phyloP scores from a whole-genome alignment of 2,113 vertebrate species.

The Thamnaconus septentrionalis region DNA sequence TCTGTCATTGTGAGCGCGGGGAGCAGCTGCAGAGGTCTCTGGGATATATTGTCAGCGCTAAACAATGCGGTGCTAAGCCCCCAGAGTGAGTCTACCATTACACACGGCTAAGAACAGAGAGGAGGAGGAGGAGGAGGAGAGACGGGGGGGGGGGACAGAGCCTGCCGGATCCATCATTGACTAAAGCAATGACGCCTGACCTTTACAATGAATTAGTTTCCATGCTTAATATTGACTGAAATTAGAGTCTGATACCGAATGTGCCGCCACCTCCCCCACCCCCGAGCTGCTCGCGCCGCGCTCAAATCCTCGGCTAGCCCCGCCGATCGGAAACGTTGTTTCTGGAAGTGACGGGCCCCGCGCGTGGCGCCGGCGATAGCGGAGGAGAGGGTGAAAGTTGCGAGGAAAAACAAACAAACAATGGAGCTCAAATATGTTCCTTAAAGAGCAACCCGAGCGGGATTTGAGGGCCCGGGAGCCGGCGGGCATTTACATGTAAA shows the following conservation, averaged over 20 bases:
- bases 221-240: constrained; percentile 92
- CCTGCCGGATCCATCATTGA: constrained; percentile 87
- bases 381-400: constrained; percentile 75
- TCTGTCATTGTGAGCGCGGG: constrained; percentile 97
- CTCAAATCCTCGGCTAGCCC: constrained; percentile 70
- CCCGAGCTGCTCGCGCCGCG: constrained; percentile 70
- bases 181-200: constrained; percentile 95
- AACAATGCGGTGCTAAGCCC: constrained; percentile 97
- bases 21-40: constrained; percentile 96
- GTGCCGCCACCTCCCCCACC: constrained; percentile 57
- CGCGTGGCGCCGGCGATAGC: constrained; percentile 56
- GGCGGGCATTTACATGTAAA: constrained; percentile 78
- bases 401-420: constrained; percentile 58
- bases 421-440: constrained; percentile 76
- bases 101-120: constrained; percentile 83
- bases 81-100: constrained; percentile 93
- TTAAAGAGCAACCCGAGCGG: constrained; percentile 75
- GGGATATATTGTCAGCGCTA: constrained; percentile 96
- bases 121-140: constrained; percentile 20
- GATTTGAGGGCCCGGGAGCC: constrained; percentile 67
- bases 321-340: constrained; percentile 74
- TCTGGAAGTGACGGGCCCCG: constrained; percentile 69
- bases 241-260: constrained; percentile 89
- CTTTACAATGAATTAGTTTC: constrained; percentile 91
- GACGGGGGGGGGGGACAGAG: constrained; percentile 41